These are phyloP conservation scores for Xiphorhynchus erythropygius DNA, from an alignment of 2,797 vertebrate genomes.

Conservation along the genomic window DNA sequence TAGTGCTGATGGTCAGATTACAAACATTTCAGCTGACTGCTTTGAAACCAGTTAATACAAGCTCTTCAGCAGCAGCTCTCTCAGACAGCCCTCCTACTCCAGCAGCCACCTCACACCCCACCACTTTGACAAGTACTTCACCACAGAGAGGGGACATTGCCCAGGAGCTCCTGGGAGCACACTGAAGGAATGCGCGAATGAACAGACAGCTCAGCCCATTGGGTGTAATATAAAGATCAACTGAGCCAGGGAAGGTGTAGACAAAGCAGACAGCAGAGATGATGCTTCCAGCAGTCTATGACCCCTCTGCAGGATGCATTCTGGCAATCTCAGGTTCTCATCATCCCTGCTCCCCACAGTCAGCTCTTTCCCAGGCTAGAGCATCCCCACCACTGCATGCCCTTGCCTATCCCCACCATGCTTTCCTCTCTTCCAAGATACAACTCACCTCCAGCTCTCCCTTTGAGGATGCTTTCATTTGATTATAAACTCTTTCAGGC, in stretches of 20 bases:
- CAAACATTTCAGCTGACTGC: not conserved
- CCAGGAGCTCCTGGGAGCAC: not conserved
- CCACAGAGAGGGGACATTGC: not conserved
- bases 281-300: not conserved
- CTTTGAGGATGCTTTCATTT: not conserved
- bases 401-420: too few species aligned
- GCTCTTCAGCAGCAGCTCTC: not conserved
- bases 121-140: not conserved
- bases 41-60: not conserved
- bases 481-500: not conserved
- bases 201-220: not conserved
- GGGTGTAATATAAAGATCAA: not conserved
- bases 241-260: not conserved
- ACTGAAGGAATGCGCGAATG: not conserved
- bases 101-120: not conserved
- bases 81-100: not conserved
- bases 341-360: not conserved
- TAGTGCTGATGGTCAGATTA: not conserved
- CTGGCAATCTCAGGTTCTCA: not conserved
- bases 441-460: not conserved
- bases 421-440: not conserved
- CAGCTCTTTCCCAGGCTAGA: not conserved
- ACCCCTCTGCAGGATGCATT: not conserved
- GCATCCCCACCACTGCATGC: not conserved
- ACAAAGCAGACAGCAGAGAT: not conserved